These are phyloP conservation scores for Spinus pinus DNA, from an alignment of 2,797 vertebrate species.

Conservation along the genomic window DNA sequence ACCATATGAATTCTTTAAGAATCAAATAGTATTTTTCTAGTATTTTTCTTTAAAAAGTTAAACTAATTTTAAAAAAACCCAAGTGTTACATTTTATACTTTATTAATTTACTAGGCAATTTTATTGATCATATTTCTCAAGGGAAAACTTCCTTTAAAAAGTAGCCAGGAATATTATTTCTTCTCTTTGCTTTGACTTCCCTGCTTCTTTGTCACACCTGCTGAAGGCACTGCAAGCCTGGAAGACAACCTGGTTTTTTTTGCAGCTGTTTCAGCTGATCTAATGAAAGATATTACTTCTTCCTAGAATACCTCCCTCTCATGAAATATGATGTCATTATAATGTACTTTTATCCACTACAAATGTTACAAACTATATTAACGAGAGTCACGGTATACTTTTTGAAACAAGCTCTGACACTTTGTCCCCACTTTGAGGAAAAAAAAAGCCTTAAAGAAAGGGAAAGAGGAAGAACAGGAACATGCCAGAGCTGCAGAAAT, in stretches of 20 bases:
- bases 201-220: neutral
- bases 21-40: neutral
- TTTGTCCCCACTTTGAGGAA: neutral
- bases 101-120: neutral
- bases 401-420: neutral
- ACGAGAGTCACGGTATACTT: neutral
- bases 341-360: neutral
- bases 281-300: neutral
- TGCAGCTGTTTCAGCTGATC: neutral
- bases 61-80: too few relatives aligned
- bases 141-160: neutral
- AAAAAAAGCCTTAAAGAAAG: neutral
- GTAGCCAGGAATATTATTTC: neutral
- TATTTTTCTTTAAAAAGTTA: neutral
- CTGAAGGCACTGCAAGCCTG: neutral
- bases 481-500: neutral
- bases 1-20: neutral
- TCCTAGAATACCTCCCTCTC: neutral
- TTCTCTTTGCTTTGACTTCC: neutral
- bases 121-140: neutral
- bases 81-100: neutral
- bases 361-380: neutral
- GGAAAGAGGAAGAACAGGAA: neutral
- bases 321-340: neutral
- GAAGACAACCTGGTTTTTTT: neutral